phyloP scores from a whole-genome alignment of 2,113 vertebrate genomes.

The Eupsittula cactorum region DNA sequence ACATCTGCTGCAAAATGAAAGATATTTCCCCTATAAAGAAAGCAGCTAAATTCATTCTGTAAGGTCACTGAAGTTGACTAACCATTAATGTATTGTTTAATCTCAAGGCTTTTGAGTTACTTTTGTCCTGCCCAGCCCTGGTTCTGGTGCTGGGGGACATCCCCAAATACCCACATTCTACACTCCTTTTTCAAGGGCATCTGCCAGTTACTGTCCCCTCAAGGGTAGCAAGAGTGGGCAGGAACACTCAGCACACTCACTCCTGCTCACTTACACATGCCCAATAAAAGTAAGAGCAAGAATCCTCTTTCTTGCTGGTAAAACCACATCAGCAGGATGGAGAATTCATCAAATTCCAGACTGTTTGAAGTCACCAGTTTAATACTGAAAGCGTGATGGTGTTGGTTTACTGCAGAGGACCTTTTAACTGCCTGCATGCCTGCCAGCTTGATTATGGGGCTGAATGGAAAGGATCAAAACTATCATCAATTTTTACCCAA shows the following conservation, averaged over 20 bases:
- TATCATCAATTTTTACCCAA: conserved; percentile 29
- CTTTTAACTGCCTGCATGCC: not conserved
- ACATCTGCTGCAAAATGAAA: not conserved
- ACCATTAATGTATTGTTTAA: not conserved
- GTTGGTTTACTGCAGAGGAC: not conserved
- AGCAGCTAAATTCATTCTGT: not conserved
- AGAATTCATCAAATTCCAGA: not conserved
- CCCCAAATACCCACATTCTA: not conserved
- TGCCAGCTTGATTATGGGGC: not conserved
- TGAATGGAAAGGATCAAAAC: not conserved
- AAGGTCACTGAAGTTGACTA: not conserved
- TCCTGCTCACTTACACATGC: not conserved
- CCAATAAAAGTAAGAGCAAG: not conserved
- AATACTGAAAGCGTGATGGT: not conserved
- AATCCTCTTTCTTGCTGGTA: not conserved
- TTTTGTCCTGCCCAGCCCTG: not conserved
- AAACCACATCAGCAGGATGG: not conserved
- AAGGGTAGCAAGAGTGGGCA: not conserved
- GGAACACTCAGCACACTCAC: not conserved
- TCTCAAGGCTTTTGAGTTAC: not conserved
- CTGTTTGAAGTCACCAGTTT: not conserved
- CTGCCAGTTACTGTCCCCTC: not conserved
- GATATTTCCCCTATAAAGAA: not conserved
- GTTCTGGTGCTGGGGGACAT: not conserved
- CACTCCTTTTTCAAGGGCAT: not conserved